These are phyloP conservation scores for Cyanoliseus patagonus DNA, from an alignment of 2,113 vertebrate species.

Conservation along the genomic window DNA sequence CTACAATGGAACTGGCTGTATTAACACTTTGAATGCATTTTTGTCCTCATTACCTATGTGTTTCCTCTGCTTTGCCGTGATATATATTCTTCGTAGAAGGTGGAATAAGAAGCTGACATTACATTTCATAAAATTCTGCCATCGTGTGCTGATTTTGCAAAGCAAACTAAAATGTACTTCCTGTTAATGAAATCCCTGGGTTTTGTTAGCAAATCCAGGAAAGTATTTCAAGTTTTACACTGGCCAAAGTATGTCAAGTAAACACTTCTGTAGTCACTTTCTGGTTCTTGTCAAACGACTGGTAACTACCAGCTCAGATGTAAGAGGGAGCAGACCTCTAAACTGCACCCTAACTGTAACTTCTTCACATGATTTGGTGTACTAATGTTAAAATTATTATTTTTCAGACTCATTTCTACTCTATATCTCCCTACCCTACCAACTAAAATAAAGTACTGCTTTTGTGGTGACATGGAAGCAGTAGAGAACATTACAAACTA, in stretches of 20 bases:
- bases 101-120: background rate
- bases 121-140: background rate
- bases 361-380: background rate
- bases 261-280: background rate
- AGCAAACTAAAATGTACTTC: background rate
- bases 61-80: background rate
- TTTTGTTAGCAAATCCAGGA: background rate
- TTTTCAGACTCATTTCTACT: background rate
- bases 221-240: background rate
- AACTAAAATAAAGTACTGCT: background rate
- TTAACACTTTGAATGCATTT: background rate
- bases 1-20: background rate
- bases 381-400: background rate
- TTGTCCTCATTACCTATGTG: background rate
- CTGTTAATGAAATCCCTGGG: background rate
- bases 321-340: background rate
- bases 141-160: accelerated
- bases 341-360: background rate
- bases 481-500: background rate
- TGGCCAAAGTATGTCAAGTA: background rate
- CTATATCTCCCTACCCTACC: accelerated
- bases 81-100: background rate
- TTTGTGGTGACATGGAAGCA: background rate
- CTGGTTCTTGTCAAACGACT: background rate
- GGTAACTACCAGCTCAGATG: background rate